These are phyloP conservation scores for Chlorodrepanis virens DNA, from an alignment of 2,113 vertebrate species.

Conservation along the genomic window DNA sequence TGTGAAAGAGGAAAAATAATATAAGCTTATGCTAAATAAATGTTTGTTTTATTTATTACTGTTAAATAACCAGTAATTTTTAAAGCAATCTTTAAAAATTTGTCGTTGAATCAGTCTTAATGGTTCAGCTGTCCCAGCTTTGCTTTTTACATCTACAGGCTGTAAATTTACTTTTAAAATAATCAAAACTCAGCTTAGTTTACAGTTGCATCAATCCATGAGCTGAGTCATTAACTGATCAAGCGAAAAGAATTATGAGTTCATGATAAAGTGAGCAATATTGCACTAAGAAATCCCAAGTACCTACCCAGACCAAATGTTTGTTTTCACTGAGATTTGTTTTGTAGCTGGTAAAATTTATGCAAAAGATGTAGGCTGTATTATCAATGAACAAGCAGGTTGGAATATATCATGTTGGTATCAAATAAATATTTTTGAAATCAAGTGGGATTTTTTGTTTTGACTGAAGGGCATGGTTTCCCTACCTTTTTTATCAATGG, in stretches of 20 bases:
- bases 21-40: not conserved
- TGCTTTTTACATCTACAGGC: not conserved
- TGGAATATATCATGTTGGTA: not conserved
- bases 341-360: not conserved
- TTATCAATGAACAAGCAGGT: not conserved
- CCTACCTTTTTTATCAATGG: not conserved
- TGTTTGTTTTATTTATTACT: not conserved
- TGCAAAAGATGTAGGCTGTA: not conserved
- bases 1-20: not conserved
- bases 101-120: not conserved
- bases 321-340: not conserved
- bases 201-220: not conserved
- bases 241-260: not conserved
- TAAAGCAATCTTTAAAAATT: not conserved
- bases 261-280: not conserved
- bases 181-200: constrained; percentile 36
- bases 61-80: not conserved
- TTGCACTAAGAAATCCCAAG: not conserved
- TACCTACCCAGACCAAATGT: not conserved
- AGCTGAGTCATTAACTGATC: not conserved
- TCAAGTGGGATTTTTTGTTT: not conserved
- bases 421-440: not conserved
- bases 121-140: constrained; percentile 19
- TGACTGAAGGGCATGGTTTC: not conserved
- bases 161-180: not conserved